phyloP scores from a whole-genome alignment of 2,113 vertebrate genomes.

The Nycticorax nycticorax region DNA sequence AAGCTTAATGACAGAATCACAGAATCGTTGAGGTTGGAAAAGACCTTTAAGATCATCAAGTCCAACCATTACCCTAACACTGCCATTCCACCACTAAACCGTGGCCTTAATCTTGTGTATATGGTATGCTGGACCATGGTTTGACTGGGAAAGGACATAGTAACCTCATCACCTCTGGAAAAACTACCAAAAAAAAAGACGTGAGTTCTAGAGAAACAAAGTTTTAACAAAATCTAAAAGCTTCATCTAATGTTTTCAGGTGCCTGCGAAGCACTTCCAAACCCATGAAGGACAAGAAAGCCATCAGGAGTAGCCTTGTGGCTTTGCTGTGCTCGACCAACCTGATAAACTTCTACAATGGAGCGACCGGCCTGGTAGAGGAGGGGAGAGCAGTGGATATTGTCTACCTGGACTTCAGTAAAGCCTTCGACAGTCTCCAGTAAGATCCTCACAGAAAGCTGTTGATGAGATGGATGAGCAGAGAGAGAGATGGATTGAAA shows the following conservation, averaged over 20 bases:
- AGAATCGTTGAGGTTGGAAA: too few relatives aligned
- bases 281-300: not conserved
- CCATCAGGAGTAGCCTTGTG: not conserved
- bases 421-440: not conserved
- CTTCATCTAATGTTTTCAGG: not conserved
- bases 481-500: not conserved
- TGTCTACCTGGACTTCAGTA: not conserved
- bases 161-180: not conserved
- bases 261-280: not conserved
- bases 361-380: too few relatives aligned
- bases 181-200: not conserved
- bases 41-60: too few relatives aligned
- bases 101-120: too few relatives aligned
- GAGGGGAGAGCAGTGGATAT: too few relatives aligned
- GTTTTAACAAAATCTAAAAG: not conserved
- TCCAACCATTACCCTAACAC: too few relatives aligned
- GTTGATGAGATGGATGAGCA: not conserved
- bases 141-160: not conserved
- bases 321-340: not conserved
- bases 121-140: not conserved
- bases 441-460: not conserved
- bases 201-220: not conserved
- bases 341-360: rapidly evolving
- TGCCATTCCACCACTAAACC: too few relatives aligned
- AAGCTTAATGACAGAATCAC: too few relatives aligned